phyloP scores from a whole-genome alignment of 1,140 invertebrate genomes.

The Bombus confusus region DNA sequence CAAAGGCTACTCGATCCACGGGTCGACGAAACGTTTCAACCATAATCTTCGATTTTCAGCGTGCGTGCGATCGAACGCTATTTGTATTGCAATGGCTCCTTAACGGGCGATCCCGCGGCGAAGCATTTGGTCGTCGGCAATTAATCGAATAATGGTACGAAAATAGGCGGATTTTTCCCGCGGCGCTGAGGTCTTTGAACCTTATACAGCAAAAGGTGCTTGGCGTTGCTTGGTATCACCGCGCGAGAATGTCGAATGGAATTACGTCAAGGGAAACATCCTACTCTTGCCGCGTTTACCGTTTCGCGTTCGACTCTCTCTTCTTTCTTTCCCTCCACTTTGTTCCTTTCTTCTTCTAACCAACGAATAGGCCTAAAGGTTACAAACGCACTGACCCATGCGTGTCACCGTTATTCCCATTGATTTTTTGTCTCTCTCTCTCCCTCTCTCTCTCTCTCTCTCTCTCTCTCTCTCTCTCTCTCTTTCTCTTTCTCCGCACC shows the following conservation, averaged over 20 bases:
- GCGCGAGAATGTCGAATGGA: slow-evolving; percentile 68
- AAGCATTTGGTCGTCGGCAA: slow-evolving; percentile 24
- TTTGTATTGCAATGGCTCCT: background rate
- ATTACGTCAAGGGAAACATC: slow-evolving; percentile 68
- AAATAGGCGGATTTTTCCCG: slow-evolving; percentile 60
- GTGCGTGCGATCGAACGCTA: too few relatives aligned
- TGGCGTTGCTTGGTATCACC: slow-evolving; percentile 54
- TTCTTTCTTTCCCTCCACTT: background rate
- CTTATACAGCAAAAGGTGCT: slow-evolving; percentile 42
- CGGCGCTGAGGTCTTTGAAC: slow-evolving; percentile 52
- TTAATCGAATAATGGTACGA: slow-evolving; percentile 65
- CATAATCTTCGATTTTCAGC: too few relatives aligned
- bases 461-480: background rate
- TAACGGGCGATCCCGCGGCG: background rate
- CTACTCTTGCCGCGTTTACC: slow-evolving; percentile 65
- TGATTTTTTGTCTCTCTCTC: slow-evolving; percentile 59
- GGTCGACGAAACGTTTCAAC: too few relatives aligned
- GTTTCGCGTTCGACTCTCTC: slow-evolving; percentile 59
- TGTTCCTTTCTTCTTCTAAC: slow-evolving; percentile 18
- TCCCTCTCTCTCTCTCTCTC: too few relatives aligned
- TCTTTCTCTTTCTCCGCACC: background rate
- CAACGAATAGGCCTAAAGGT: slow-evolving; percentile 59
- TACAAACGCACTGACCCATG: slow-evolving; percentile 71
- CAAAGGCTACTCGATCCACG: too few relatives aligned
- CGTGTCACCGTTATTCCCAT: slow-evolving; percentile 71